phyloP scores from a whole-genome alignment of 2,113 vertebrate genomes.

The Odobenus rosmarus region DNA sequence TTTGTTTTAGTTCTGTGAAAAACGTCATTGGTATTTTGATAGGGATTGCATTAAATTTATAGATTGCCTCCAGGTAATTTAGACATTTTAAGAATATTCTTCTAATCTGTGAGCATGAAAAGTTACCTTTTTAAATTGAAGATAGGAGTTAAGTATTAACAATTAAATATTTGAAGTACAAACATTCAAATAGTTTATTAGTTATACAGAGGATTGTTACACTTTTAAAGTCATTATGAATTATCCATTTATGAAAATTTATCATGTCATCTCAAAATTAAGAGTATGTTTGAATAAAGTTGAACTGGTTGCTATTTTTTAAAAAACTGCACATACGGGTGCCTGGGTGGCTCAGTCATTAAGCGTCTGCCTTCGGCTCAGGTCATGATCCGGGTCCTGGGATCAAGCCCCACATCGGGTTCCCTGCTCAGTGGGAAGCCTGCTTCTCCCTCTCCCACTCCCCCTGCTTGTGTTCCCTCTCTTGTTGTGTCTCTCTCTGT shows the following conservation, averaged over 20 bases:
- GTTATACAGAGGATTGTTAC: neutral
- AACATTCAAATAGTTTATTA: neutral
- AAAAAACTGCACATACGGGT: neutral
- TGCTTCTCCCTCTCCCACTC: no score
- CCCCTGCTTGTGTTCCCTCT: no score
- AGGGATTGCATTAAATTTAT: neutral
- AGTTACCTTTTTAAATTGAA: neutral
- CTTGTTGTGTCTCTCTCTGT: no score
- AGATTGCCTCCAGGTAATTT: neutral
- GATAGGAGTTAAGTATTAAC: neutral
- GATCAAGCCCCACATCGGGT: no score
- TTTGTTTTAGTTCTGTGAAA: neutral
- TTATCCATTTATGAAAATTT: conserved; percentile 2
- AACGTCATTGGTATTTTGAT: neutral
- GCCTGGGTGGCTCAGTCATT: no score
- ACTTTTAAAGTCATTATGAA: neutral
- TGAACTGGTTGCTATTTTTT: neutral
- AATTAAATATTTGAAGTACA: conserved; percentile 29
- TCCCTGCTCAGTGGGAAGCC: no score
- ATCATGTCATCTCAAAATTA: neutral
- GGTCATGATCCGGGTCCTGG: no score
- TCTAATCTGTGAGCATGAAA: neutral
- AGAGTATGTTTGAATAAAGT: neutral
- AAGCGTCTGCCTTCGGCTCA: no score
- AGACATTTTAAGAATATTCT: neutral